A percentile compares a stretch with the other conserved stretches of the same genome.
phyloP scores from a whole-genome alignment of 2,888 invertebrate genomes.

The Latheticus oryzae region DNA sequence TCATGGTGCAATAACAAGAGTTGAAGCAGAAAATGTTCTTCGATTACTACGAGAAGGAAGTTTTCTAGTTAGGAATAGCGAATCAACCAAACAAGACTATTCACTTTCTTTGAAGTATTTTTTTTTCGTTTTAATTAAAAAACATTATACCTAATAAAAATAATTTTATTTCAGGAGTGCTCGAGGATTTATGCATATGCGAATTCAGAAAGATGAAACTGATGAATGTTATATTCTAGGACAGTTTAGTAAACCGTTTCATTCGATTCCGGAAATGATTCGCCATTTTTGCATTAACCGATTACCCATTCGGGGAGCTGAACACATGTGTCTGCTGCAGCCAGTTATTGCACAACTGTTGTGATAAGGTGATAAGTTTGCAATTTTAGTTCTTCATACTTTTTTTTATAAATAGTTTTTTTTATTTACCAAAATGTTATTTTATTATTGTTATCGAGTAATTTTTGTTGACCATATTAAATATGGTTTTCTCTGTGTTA shows the following conservation, averaged over 20 bases:
- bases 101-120: slow-evolving; percentile 95
- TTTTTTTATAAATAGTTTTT: slow-evolving; percentile 26
- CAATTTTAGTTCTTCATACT: slow-evolving; percentile 11
- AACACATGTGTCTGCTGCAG: slow-evolving; percentile 94
- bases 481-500: slow-evolving; percentile 47
- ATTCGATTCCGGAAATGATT: slow-evolving; percentile 94
- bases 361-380: slow-evolving; percentile 62
- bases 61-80: slow-evolving; percentile 93
- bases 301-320: slow-evolving; percentile 93
- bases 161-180: slow-evolving; percentile 77
- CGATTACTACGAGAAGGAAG: slow-evolving; percentile 89
- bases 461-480: slow-evolving; percentile 47
- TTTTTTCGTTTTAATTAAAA: slow-evolving; percentile 27
- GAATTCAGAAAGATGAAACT: slow-evolving; percentile 83
- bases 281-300: slow-evolving; percentile 93
- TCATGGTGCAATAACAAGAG: slow-evolving; percentile 91
- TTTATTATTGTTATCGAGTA: slow-evolving; percentile 41
- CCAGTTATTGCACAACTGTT: slow-evolving; percentile 89
- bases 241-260: slow-evolving; percentile 92
- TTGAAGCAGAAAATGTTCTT: slow-evolving; percentile 91
- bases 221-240: slow-evolving; percentile 89
- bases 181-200: slow-evolving; percentile 97
- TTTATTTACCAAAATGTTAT: slow-evolving; percentile 38
- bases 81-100: slow-evolving; percentile 93
- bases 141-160: too few relatives aligned